A percentile compares a stretch with the other conserved stretches of the same genome.
These are phyloP conservation scores for Morpho deidamia DNA, from an alignment of 2,888 invertebrate genomes.

Conservation along the genomic window DNA sequence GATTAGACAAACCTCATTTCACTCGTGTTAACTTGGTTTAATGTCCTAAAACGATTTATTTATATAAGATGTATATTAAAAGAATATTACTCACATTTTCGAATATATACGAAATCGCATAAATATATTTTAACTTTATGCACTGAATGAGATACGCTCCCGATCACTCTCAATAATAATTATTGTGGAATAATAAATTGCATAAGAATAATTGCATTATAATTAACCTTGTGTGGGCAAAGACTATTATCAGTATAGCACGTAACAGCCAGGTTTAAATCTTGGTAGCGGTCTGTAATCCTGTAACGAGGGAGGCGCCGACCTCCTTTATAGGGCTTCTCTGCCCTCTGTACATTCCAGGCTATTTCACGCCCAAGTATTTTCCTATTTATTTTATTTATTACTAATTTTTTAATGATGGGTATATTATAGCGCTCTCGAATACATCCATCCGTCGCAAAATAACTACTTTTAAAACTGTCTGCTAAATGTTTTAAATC, in stretches of 20 bases:
- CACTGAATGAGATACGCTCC: no score
- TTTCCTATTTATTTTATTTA: slow-evolving; percentile 25
- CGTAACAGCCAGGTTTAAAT: slow-evolving; percentile 49
- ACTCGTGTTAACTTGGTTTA: no score
- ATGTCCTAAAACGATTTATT: no score
- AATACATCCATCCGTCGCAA: no score
- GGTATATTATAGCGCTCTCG: not conserved
- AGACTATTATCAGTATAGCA: slow-evolving; percentile 18
- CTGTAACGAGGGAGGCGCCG: slow-evolving; percentile 70
- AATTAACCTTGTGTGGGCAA: slow-evolving; percentile 26
- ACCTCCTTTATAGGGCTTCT: slow-evolving; percentile 66
- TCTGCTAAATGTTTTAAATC: no score
- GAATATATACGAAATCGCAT: no score
- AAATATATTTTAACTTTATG: no score
- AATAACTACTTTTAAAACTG: no score
- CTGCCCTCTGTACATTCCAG: slow-evolving; percentile 43
- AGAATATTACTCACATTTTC: no score
- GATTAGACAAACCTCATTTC: no score
- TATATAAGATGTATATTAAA: no score
- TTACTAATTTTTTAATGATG: not conserved
- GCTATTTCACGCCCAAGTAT: slow-evolving; percentile 29
- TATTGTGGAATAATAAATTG: slow-evolving; percentile 1
- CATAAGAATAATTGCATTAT: slow-evolving; percentile 22
- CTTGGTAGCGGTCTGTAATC: slow-evolving; percentile 64
- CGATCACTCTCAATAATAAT: no score